phyloP scores from a whole-genome alignment of 2,797 vertebrate species.

The Sebastes ruberrimus region DNA sequence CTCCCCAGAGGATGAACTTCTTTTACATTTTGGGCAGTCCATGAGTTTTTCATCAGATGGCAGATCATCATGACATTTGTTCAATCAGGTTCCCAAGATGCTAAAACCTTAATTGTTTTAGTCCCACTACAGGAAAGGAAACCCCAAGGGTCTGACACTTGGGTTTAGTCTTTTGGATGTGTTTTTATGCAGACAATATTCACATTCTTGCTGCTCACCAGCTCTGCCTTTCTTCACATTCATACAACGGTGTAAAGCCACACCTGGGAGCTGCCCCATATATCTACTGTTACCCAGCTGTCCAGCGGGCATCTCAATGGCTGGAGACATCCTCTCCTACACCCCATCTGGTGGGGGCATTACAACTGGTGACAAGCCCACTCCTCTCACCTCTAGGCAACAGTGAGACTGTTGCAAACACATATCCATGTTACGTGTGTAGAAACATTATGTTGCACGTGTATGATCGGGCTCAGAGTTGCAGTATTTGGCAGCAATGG shows the following conservation, averaged over 20 bases:
- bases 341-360: background rate
- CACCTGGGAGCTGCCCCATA: background rate
- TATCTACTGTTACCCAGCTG: background rate
- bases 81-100: background rate
- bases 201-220: background rate
- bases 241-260: background rate
- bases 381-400: constrained; percentile 16
- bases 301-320: background rate
- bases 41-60: background rate
- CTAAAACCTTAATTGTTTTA: background rate
- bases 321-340: background rate
- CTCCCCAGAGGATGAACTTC: background rate
- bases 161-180: background rate
- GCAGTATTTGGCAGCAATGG: constrained; percentile 6
- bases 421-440: background rate
- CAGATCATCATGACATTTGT: background rate
- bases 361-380: constrained; percentile 5
- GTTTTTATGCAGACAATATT: background rate
- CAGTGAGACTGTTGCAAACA: background rate
- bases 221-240: background rate
- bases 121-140: background rate
- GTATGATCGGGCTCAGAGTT: background rate
- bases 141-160: background rate
- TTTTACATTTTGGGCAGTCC: background rate
- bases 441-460: background rate